Percentiles rank a stretch among this genome's conserved stretches.
phyloP scores from a whole-genome alignment of 2,113 vertebrate genomes.

The Sander lucioperca region DNA sequence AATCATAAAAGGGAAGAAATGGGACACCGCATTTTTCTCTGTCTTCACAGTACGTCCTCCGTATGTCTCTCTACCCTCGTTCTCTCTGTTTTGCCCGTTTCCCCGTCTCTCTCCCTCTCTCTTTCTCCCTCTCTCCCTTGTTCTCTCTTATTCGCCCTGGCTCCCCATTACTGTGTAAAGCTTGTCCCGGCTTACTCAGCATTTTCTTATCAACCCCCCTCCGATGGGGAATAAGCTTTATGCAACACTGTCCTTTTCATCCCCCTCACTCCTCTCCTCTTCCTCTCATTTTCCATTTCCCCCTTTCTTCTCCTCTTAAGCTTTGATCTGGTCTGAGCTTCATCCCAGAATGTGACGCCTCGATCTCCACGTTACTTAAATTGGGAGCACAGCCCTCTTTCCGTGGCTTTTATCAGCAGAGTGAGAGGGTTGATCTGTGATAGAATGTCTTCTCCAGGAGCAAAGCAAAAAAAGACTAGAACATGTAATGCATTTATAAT shows the following conservation, averaged over 20 bases:
- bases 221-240: slow-evolving; percentile 20
- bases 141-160: slow-evolving; percentile 14
- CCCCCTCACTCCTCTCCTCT: neutral
- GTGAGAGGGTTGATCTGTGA: neutral
- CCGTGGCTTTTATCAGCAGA: neutral
- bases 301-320: neutral
- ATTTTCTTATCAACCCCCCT: slow-evolving; percentile 58
- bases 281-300: neutral
- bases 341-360: neutral
- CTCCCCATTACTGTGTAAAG: slow-evolving; percentile 24
- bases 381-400: neutral
- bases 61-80: neutral
- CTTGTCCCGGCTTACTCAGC: slow-evolving; percentile 60
- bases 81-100: neutral
- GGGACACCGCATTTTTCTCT: slow-evolving; percentile 2
- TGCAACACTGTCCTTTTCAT: slow-evolving; percentile 34
- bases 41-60: slow-evolving; percentile 23
- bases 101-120: neutral
- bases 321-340: slow-evolving; percentile 34
- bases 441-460: neutral
- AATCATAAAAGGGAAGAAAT: slow-evolving; percentile 8
- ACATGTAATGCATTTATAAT: neutral
- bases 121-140: neutral
- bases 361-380: neutral
- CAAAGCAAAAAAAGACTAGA: neutral